Percentiles rank a stretch among this genome's conserved stretches.
Conservation (phyloP, 2,797 vertebrate species). For the Poecilia picta region DNA sequence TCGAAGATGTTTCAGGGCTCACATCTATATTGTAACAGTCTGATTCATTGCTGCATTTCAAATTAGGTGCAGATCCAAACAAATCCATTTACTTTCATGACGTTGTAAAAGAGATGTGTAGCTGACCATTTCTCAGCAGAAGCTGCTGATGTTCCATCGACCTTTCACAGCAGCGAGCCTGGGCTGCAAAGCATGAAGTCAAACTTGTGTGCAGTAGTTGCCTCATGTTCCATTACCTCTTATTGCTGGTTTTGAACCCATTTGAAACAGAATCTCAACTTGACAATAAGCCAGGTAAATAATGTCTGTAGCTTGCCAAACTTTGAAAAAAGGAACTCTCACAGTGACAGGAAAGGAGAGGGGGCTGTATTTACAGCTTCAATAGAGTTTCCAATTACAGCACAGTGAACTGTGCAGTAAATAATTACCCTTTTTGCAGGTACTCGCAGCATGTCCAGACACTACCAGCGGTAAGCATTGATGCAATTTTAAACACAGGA, state of each 20-base stretch:
- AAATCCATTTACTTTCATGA: conserved; percentile 77
- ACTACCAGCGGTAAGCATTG: conserved; percentile 43
- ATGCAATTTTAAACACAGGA: conserved; percentile 47
- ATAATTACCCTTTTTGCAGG: conserved; percentile 67
- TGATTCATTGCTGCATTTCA: conserved; percentile 77
- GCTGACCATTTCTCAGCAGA: conserved; percentile 66
- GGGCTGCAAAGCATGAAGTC: conserved; percentile 34
- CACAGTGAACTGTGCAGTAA: conserved; percentile 70
- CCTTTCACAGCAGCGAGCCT: conserved; percentile 54
- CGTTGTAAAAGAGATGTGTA: conserved; percentile 78
- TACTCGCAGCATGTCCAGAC: conserved; percentile 52
- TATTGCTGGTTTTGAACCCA: conserved; percentile 36
- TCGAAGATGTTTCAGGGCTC: conserved; percentile 47
- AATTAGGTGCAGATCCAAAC: conserved; percentile 77
- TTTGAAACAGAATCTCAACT: conserved; percentile 39
- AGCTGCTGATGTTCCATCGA: conserved; percentile 69
- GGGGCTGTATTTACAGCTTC: conserved; percentile 75
- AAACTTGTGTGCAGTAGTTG: conserved; percentile 37
- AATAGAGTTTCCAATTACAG: conserved; percentile 78
- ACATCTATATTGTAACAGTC: conserved; percentile 71
- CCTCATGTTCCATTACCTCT: conserved; percentile 40
- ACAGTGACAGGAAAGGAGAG: conserved; percentile 56
- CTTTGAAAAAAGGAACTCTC: conserved; percentile 43
- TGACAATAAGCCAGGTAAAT: conserved; percentile 58
- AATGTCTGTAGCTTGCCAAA: conserved; percentile 47